phyloP scores from a whole-genome alignment of 2,888 invertebrate genomes.

The Ochropacha duplaris region DNA sequence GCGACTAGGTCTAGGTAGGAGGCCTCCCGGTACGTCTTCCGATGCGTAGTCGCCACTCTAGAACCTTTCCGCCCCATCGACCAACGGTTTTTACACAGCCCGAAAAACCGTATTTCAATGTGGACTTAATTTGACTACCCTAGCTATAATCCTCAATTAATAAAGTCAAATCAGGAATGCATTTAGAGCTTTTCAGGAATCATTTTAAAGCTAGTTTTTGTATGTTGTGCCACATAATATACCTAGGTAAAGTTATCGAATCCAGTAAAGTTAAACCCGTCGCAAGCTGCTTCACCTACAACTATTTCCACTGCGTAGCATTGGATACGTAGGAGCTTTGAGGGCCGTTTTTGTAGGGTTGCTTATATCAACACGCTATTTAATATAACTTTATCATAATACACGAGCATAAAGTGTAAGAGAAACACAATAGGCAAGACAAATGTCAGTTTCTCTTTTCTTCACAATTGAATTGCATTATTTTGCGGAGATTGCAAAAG shows the following conservation, averaged over 20 bases:
- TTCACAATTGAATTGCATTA: constrained; percentile 72
- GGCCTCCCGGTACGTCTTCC: too few relatives aligned
- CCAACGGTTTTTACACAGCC: too few relatives aligned
- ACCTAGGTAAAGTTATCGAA: neutral
- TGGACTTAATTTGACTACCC: neutral
- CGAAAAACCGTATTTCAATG: constrained; percentile 17
- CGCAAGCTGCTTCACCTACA: neutral
- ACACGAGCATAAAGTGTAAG: constrained; percentile 36
- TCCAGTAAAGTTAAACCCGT: neutral
- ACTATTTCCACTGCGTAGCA: constrained; percentile 29
- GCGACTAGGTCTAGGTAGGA: too few relatives aligned
- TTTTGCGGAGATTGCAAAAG: constrained; percentile 72
- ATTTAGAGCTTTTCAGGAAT: neutral
- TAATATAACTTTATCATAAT: constrained; percentile 27
- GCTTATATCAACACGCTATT: constrained; percentile 22
- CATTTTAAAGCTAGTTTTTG: too few relatives aligned
- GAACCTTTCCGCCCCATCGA: too few relatives aligned
- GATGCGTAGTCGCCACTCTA: too few relatives aligned
- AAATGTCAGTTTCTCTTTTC: constrained; percentile 63
- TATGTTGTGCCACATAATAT: neutral
- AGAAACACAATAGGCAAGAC: constrained; percentile 60
- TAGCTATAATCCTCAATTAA: neutral
- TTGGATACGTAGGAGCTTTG: constrained; percentile 25
- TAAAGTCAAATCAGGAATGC: neutral
- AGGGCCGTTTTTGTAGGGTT: constrained; percentile 19